phyloP scores from a whole-genome alignment of 2,113 vertebrate species.

The Picathartes gymnocephalus region DNA sequence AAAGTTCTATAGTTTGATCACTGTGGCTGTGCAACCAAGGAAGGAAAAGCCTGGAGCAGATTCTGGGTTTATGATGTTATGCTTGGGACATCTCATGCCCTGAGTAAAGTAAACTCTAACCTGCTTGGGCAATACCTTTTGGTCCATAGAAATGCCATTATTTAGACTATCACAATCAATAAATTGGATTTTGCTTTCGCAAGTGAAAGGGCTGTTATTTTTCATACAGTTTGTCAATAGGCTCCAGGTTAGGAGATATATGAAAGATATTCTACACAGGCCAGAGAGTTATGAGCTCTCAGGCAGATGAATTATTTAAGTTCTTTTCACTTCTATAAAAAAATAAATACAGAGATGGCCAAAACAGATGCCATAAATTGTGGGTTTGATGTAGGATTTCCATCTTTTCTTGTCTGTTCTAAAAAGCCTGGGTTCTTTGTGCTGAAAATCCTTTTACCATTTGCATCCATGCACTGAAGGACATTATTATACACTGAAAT shows the following conservation, averaged over 20 bases:
- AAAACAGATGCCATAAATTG: conserved; percentile 52
- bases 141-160: conserved; percentile 56
- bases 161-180: conserved; percentile 67
- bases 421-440: conserved; percentile 18
- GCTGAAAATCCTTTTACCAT: conserved; percentile 14
- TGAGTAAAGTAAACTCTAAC: conserved; percentile 15
- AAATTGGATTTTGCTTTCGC: conserved; percentile 62
- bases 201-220: conserved; percentile 59
- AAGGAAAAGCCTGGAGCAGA: background rate
- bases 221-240: conserved; percentile 68
- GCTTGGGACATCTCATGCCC: background rate
- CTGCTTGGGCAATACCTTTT: conserved; percentile 8
- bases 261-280: conserved; percentile 55
- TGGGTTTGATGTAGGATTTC: conserved; percentile 11
- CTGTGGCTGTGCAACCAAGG: background rate
- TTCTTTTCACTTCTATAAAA: conserved; percentile 58
- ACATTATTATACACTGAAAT: background rate
- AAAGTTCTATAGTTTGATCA: background rate
- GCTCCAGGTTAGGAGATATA: conserved; percentile 40
- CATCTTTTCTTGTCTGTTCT: conserved; percentile 47
- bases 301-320: conserved; percentile 68
- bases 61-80: background rate
- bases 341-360: conserved; percentile 41
- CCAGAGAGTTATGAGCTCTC: conserved; percentile 62
- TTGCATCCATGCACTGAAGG: background rate